phyloP scores from a whole-genome alignment of 2,888 invertebrate genomes.

The Cephus sareptanus region DNA sequence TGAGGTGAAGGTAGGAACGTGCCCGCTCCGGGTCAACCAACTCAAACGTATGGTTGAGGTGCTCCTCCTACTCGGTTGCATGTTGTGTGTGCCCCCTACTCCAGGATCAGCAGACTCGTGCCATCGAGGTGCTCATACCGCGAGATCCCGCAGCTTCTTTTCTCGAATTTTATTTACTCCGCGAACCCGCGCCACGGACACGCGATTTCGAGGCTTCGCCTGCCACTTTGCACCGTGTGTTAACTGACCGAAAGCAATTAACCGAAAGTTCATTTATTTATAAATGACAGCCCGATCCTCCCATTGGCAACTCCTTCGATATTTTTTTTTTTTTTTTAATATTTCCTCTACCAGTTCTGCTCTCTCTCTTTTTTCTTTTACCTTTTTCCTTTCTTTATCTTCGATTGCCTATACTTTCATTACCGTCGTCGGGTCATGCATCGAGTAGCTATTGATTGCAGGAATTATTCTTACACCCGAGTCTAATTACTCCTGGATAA shows the following conservation, averaged over 20 bases:
- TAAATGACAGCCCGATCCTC: background rate
- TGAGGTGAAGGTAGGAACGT: conserved; percentile 54
- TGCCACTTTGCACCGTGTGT: background rate
- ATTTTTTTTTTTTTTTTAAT: background rate
- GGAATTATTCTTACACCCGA: conserved; percentile 33
- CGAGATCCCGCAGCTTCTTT: background rate
- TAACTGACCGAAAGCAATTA: background rate
- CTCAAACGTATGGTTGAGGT: conserved; percentile 51
- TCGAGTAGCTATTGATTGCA: conserved; percentile 34
- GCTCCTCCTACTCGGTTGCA: conserved; percentile 38
- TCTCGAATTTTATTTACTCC: background rate
- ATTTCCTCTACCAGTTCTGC: no score
- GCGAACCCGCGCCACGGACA: background rate
- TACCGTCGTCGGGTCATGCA: conserved; percentile 11
- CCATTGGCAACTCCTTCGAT: background rate
- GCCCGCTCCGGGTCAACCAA: conserved; percentile 62
- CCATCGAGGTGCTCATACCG: conserved; percentile 45
- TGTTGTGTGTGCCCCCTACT: conserved; percentile 44
- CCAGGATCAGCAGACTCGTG: conserved; percentile 43
- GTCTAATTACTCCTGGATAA: conserved; percentile 48
- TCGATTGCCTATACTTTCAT: background rate
- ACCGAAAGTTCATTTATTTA: background rate
- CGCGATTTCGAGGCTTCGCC: background rate
- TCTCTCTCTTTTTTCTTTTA: background rate
- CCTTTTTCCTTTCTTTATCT: background rate